Percentiles rank a stretch among this genome's conserved stretches.
Evolutionary conservation across 1,140 invertebrate genomes (phyloP).

Genomic region (Pomacea maculata): DNA sequence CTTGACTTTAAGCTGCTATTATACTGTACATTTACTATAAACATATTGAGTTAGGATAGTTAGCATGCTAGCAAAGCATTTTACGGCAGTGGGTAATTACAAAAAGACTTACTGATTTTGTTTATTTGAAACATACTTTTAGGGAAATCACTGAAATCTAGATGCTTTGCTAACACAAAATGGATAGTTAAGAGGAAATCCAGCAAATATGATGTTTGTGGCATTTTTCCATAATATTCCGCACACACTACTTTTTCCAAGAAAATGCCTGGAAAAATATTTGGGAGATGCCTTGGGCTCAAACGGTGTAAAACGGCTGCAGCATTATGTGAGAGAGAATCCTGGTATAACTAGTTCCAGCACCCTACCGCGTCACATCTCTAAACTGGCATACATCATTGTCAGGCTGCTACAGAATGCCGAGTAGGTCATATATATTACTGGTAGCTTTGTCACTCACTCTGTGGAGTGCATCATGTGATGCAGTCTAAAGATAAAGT

Average conservation of each 20-base stretch:
- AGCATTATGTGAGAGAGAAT: conserved; percentile 35
- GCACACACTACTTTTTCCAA: conserved; percentile 16
- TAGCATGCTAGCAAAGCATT: no score
- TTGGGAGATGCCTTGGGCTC: conserved; percentile 49
- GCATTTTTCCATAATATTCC: not conserved
- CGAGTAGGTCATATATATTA: conserved; percentile 21
- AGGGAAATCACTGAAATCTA: no score
- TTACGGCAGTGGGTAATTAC: no score
- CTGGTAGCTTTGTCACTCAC: not conserved
- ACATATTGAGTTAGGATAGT: no score
- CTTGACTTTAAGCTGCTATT: no score
- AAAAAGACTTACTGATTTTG: no score
- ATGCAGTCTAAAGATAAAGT: not conserved
- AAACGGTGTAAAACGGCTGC: conserved; percentile 44
- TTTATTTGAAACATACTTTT: no score
- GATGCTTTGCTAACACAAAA: no score
- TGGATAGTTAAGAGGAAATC: no score
- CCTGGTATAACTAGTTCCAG: conserved; percentile 11
- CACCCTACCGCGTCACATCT: conserved; percentile 30
- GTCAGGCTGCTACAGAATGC: conserved; percentile 55
- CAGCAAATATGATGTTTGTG: no score
- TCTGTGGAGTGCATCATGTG: not conserved
- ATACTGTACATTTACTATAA: no score
- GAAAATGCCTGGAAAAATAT: conserved; percentile 54
- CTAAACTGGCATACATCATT: conserved; percentile 50